These are phyloP conservation scores for Patella pellucida DNA, from an alignment of 2,888 invertebrate species.

Conservation along the genomic window DNA sequence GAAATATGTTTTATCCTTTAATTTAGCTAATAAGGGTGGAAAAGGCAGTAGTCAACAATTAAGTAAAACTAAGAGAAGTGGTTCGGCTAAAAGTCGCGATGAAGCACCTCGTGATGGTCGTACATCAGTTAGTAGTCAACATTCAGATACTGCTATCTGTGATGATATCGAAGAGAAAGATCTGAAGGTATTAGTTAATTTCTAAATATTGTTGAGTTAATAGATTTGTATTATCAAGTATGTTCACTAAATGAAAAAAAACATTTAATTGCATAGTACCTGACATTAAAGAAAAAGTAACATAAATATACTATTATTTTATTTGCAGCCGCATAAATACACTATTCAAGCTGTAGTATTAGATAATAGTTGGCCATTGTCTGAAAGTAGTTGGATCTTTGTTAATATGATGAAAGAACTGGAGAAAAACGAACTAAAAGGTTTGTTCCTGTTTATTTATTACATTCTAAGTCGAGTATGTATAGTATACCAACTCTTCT, in stretches of 20 bases:
- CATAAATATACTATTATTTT: neutral
- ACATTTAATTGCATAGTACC: too few species aligned
- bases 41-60: constrained; percentile 37
- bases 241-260: too few species aligned
- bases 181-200: constrained; percentile 40
- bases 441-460: constrained; percentile 41
- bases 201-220: neutral
- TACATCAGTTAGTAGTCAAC: constrained; percentile 54
- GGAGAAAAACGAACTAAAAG: constrained; percentile 70
- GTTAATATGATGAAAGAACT: constrained; percentile 68
- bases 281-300: too few species aligned
- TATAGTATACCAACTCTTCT: too few species aligned
- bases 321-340: constrained; percentile 68
- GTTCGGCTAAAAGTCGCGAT: constrained; percentile 56
- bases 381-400: constrained; percentile 67
- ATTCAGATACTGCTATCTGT: constrained; percentile 48
- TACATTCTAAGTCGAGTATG: too few species aligned
- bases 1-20: too few species aligned
- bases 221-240: too few species aligned
- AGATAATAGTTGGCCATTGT: constrained; percentile 69
- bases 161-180: constrained; percentile 57
- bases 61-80: constrained; percentile 50
- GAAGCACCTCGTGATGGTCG: constrained; percentile 34
- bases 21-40: constrained; percentile 20
- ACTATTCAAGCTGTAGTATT: constrained; percentile 68